phyloP scores from a whole-genome alignment of 2,797 vertebrate genomes.

The Morus bassanus region DNA sequence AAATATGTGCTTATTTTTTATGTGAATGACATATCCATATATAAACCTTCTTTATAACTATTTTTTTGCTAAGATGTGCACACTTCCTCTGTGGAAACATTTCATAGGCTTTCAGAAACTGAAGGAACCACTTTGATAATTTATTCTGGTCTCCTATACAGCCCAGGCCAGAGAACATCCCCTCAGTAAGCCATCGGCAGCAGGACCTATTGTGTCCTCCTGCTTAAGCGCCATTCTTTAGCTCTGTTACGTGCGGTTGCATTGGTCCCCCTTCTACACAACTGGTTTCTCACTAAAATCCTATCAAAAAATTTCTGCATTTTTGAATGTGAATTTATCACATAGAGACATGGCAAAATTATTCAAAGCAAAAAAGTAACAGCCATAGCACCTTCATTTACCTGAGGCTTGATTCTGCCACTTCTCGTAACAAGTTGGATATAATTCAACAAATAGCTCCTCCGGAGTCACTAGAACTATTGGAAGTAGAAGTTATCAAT shows the following conservation, averaged over 20 bases:
- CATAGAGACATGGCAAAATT: background rate
- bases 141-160: background rate
- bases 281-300: background rate
- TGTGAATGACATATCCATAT: background rate
- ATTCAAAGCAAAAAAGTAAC: background rate
- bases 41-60: background rate
- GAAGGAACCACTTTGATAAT: background rate
- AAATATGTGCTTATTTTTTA: background rate
- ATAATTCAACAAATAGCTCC: background rate
- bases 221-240: background rate
- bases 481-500: background rate
- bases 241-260: background rate
- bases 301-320: background rate
- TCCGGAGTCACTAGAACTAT: background rate
- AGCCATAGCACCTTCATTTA: background rate
- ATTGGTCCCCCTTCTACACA: background rate
- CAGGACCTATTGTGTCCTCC: background rate
- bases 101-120: background rate
- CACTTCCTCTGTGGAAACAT: background rate
- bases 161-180: background rate
- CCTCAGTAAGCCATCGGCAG: background rate
- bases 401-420: background rate
- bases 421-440: background rate
- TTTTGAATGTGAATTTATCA: background rate
- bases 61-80: background rate